Conservation (phyloP, 2,888 invertebrate species). For the Sceliomorpha sp. region DNA sequence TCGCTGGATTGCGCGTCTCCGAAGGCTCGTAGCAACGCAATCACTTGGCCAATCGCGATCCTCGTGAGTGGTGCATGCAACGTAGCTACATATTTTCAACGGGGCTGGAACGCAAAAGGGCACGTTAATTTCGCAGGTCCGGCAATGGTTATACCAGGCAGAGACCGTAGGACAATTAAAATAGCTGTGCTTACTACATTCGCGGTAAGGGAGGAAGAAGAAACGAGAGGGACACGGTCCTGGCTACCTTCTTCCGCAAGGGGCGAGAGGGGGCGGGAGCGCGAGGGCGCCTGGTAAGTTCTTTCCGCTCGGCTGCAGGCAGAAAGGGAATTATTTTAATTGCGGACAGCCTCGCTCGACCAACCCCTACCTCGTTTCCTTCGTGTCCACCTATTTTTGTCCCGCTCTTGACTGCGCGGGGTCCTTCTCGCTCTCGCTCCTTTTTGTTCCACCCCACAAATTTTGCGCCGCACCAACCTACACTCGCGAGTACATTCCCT, state of each 20-base stretch:
- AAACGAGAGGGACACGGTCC: conserved; percentile 38
- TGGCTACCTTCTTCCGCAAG: conserved; percentile 27
- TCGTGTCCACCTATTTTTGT: conserved; percentile 52
- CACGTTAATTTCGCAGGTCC: conserved; percentile 69
- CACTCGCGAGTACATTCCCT: conserved; percentile 35
- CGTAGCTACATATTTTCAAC: conserved; percentile 66
- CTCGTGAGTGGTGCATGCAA: conserved; percentile 70
- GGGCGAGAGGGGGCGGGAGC: conserved; percentile 49
- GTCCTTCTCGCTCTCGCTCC: conserved; percentile 53
- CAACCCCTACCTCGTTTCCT: conserved; percentile 66
- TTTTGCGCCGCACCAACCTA: conserved; percentile 35
- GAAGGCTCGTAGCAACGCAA: conserved; percentile 55
- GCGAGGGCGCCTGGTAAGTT: conserved; percentile 78
- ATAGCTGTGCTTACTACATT: conserved; percentile 77
- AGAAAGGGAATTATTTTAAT: conserved; percentile 81
- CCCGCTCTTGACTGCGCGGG: conserved; percentile 50
- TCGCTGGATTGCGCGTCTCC: no score
- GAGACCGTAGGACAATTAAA: conserved; percentile 77
- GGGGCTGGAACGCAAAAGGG: conserved; percentile 62
- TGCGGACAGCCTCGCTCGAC: conserved; percentile 80
- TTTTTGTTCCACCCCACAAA: conserved; percentile 54
- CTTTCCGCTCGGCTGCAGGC: conserved; percentile 80
- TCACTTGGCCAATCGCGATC: conserved; percentile 68
- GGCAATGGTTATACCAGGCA: conserved; percentile 69
- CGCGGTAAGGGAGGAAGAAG: conserved; percentile 33